Base-by-base conservation (phyloP, 2,888 invertebrate genomes). In the Tigriopus californicus region DNA sequence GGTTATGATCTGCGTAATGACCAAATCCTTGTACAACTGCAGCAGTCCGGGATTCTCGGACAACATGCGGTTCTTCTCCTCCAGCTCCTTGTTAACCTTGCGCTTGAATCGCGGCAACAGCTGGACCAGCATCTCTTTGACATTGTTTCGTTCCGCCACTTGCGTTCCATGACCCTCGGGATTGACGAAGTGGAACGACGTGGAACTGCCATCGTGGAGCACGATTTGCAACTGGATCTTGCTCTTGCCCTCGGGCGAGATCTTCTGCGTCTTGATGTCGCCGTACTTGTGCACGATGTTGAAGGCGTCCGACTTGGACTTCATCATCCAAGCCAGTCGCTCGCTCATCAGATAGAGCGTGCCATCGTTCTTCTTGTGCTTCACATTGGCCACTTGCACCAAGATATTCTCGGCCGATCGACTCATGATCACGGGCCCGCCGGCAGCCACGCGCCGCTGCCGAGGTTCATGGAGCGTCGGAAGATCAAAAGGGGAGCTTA, bases 181-280 rank as follows among this genome's bases (percentile, higher is more conserved):
- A 48, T 92, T 88, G 53, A 86, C 85, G 73, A 99, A 99, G 69
- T 97, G 97, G 76, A 98, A 99, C 13, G 95, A 97, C 2, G 91
- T 90, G 53, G 90, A 87, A 54, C 85, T 81, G 22, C 89, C 90
- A 75, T 89, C 90, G 66, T 95, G 89, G 63, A 98, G 75, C 20
- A 94, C 90, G 20, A 97, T 82, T 77, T 99, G 98, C 15, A 99
- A 76, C 71, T 99, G 98, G 60, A 99, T 89, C 75, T 98, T 98
- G 25, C 91, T 83, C 73, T 98, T 98, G 25, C 91, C 92, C 66
- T 84, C 92, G 48, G 58, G 46, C 2, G 51, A 51, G 1, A 57
- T 57, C 18, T 47, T 57, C 18, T 58, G 58, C 1, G 49, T 33
- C 25, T 40, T 58, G 24, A 48, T 49, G 11, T 49, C 56, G 20